Evolutionary conservation across 1,140 invertebrate genomes (phyloP), one percentile per base, ranked within the genome.

Genomic region (Papilio dardanus): DNA sequence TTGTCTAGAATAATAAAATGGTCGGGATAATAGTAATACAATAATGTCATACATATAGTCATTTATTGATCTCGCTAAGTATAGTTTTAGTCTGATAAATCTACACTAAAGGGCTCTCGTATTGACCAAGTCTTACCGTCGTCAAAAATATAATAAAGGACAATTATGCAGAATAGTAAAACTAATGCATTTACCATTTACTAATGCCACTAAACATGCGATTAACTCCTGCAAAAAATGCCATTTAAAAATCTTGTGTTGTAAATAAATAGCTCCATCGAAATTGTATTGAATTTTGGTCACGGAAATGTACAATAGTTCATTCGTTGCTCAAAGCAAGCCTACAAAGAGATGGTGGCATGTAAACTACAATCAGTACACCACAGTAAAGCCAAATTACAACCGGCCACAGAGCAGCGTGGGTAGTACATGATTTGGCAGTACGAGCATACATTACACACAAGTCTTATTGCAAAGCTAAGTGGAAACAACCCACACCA

Each of bases 371-470:
- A 28, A 24, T 62, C 54, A 28, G 54, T 62, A 28, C 10, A 62
- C 24, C 30, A 62, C 54, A 62, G 54, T 28, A 62, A 30, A 62
- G 12, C 24, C 5, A 62, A 62, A 62, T 62, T 62, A 62, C 54
- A 24, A 62, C 54, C 3, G 24, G 54, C 54, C 54, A 24, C 54
- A 62, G 24, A 62, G 19, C 54, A 62, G 54, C 54, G 54, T 62
- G 54, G 54, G 54, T 62, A 62, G 54, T 28, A 30, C 54, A 62
- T 62, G 54, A 62, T 62, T 62, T 62, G 54, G 54, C 54, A 28
- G 54, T 28, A 62, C 54, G 54, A 62, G 54, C 54, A 62, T 62
- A 62, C 24, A 62, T 62, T 62, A 62, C 54, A 62, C 54, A 62
- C 24, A 4, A 28, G 54, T 62, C 21, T 62, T 12, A 62, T 46